Evolutionary conservation across 2,888 invertebrate species (phyloP).

Genomic region (Noctua janthina): DNA sequence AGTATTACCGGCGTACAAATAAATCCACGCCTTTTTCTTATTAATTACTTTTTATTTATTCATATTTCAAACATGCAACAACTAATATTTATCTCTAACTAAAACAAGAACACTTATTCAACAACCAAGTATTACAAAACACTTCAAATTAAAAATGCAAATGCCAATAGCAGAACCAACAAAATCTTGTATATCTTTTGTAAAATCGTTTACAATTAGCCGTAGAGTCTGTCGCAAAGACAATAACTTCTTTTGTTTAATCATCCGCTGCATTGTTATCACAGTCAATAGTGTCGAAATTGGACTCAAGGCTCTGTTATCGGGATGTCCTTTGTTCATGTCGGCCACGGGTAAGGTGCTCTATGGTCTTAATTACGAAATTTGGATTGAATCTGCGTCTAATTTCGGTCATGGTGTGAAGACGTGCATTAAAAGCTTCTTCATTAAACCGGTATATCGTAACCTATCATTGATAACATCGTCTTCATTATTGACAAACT

Average conservation of each 20-base stretch:
- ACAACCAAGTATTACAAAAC: not conserved
- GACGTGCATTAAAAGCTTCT: not conserved
- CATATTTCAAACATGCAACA: not conserved
- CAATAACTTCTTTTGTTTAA: slow-evolving; percentile 56
- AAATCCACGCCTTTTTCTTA: not conserved
- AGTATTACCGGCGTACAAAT: not conserved
- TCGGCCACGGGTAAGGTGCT: slow-evolving; percentile 60
- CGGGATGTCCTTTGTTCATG: slow-evolving; percentile 60
- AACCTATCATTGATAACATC: not conserved
- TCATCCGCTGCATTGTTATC: slow-evolving; percentile 55
- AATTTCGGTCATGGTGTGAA: not conserved
- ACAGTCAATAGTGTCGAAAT: slow-evolving; percentile 58
- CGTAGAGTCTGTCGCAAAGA: slow-evolving; percentile 32
- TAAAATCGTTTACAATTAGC: slow-evolving; percentile 32
- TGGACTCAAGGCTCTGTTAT: slow-evolving; percentile 61
- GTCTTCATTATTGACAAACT: not conserved
- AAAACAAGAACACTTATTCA: not conserved
- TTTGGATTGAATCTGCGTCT: not conserved
- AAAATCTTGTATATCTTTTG: slow-evolving; percentile 34
- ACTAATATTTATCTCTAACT: slow-evolving; percentile 2
- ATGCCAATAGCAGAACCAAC: not conserved
- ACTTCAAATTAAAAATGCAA: slow-evolving; percentile 1
- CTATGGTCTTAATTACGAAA: slow-evolving; percentile 32
- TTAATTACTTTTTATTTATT: not conserved
- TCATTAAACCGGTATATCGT: not conserved